phyloP scores from a whole-genome alignment of 2,888 invertebrate genomes.

The Notodonta dromedarius region DNA sequence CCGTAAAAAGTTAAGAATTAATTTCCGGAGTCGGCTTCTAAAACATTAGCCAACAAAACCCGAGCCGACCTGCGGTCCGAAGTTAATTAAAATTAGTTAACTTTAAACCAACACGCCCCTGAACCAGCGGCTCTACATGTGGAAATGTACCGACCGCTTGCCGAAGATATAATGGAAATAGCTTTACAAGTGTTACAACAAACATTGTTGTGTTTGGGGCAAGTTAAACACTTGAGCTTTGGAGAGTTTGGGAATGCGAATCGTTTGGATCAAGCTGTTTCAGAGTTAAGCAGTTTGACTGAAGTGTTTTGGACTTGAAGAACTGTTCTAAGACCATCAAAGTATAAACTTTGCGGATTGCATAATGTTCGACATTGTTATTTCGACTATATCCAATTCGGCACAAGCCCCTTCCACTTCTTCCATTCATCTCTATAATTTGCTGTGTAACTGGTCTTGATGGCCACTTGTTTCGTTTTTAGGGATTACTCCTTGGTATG shows the following conservation, averaged over 20 bases:
- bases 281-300: neutral
- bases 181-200: slow-evolving; percentile 50
- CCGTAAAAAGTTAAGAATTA: slow-evolving; percentile 3
- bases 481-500: too few relatives aligned
- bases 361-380: too few relatives aligned
- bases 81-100: slow-evolving; percentile 42
- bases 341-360: too few relatives aligned
- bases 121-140: slow-evolving; percentile 35
- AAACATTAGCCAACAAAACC: slow-evolving; percentile 24
- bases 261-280: neutral
- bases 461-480: too few relatives aligned
- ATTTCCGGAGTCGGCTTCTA: slow-evolving; percentile 2
- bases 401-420: too few relatives aligned
- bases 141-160: slow-evolving; percentile 47
- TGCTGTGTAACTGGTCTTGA: too few relatives aligned
- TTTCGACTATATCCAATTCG: too few relatives aligned
- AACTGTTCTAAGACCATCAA: too few relatives aligned
- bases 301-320: too few relatives aligned
- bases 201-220: slow-evolving; percentile 30
- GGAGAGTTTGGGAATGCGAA: neutral
- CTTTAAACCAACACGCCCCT: slow-evolving; percentile 22
- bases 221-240: slow-evolving; percentile 9
- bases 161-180: slow-evolving; percentile 55
- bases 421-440: too few relatives aligned
- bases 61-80: slow-evolving; percentile 18